phyloP scores from a whole-genome alignment of 2,113 vertebrate species.

The Melierax canorus region DNA sequence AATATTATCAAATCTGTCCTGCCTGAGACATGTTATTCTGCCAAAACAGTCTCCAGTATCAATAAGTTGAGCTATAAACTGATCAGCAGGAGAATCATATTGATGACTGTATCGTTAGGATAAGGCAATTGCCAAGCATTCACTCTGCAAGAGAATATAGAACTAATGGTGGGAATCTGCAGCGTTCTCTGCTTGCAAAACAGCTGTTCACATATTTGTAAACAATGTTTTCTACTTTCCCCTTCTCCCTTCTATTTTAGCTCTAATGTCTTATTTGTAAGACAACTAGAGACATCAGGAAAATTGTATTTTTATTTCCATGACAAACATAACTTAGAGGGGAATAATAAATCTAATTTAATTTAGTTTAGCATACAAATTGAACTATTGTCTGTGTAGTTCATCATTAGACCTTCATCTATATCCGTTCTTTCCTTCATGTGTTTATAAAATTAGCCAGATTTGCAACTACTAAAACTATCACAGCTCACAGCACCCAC shows the following conservation, averaged over 20 bases:
- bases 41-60: background rate
- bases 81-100: background rate
- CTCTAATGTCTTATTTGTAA: background rate
- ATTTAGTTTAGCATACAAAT: background rate
- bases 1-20: background rate
- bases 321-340: background rate
- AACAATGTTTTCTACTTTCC: background rate
- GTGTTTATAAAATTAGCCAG: background rate
- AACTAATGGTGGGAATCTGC: background rate
- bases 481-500: background rate
- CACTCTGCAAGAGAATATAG: background rate
- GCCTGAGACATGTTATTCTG: background rate
- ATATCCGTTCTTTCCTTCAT: background rate
- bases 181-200: background rate
- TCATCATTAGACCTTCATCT: background rate
- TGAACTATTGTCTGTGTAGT: background rate
- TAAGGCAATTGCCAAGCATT: background rate
- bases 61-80: background rate
- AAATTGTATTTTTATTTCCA: background rate
- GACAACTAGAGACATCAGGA: background rate
- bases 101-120: background rate
- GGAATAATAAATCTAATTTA: background rate
- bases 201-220: background rate
- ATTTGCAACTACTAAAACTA: background rate
- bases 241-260: background rate